A percentile compares a stretch with the other conserved stretches of the same genome.
Evolutionary conservation across 2,797 vertebrate species (phyloP).

Genomic region (Margarornis squamiger): DNA sequence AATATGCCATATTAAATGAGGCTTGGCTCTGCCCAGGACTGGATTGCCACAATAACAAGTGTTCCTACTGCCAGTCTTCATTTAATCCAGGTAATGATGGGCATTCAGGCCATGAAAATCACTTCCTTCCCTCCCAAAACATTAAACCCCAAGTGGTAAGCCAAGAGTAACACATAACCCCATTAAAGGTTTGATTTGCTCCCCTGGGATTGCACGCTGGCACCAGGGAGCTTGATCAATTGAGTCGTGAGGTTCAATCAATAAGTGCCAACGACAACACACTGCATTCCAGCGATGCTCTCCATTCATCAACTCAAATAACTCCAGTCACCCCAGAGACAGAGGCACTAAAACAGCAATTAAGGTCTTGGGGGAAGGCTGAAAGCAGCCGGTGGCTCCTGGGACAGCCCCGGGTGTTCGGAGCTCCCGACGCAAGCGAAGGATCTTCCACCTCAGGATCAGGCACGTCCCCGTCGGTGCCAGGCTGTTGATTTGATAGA

Average conservation of each 20-base stretch:
- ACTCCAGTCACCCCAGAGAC: neutral
- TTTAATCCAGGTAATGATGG: neutral
- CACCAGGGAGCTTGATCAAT: conserved; percentile 37
- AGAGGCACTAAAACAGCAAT: conserved; percentile 11
- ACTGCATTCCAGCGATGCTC: neutral
- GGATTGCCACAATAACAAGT: conserved; percentile 3
- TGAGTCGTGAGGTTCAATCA: conserved; percentile 41
- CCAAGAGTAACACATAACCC: neutral
- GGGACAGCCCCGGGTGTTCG: neutral
- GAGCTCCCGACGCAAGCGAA: neutral
- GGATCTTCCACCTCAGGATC: neutral
- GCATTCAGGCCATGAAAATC: conserved; percentile 3
- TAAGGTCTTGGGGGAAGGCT: neutral
- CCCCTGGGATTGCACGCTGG: neutral
- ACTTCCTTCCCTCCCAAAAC: conserved; percentile 16
- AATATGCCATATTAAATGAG: neutral
- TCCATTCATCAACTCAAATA: conserved; percentile 30
- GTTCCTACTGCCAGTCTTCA: neutral
- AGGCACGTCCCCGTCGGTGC: neutral
- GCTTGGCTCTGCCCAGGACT: neutral
- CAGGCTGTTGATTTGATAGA: neutral
- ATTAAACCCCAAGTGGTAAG: neutral
- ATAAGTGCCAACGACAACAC: conserved; percentile 22
- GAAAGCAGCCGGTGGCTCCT: rapidly evolving
- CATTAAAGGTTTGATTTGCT: conserved; percentile 17